These are phyloP conservation scores for Discoglossus pictus DNA, from an alignment of 2,797 vertebrate species.

Conservation along the genomic window DNA sequence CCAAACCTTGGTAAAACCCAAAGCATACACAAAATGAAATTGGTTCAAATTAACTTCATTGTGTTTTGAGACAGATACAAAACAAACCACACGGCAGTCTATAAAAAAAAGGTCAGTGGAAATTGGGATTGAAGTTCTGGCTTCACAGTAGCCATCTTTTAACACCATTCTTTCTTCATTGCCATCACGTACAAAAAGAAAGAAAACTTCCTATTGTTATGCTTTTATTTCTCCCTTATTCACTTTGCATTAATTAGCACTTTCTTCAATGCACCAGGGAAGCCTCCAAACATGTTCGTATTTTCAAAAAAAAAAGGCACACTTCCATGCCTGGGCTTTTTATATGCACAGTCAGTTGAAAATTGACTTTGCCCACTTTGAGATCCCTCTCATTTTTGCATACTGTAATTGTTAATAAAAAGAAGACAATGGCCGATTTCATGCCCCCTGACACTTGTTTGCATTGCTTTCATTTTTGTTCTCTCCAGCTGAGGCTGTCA, in stretches of 20 bases:
- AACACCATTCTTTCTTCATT: slow-evolving; percentile 72
- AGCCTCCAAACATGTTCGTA: slow-evolving; percentile 70
- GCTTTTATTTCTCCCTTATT: slow-evolving; percentile 74
- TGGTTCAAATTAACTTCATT: slow-evolving; percentile 72
- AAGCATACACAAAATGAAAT: slow-evolving; percentile 73
- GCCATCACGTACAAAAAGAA: slow-evolving; percentile 69
- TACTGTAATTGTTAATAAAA: slow-evolving; percentile 78
- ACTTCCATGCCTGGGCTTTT: slow-evolving; percentile 76
- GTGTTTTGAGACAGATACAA: slow-evolving; percentile 68
- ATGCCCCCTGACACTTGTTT: slow-evolving; percentile 72
- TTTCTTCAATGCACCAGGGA: slow-evolving; percentile 70
- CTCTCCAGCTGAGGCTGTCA: slow-evolving; percentile 75
- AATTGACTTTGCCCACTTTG: slow-evolving; percentile 67
- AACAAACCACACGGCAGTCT: slow-evolving; percentile 71
- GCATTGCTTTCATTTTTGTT: slow-evolving; percentile 76
- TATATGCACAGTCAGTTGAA: slow-evolving; percentile 74
- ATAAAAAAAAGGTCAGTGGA: slow-evolving; percentile 65
- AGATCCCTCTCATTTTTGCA: slow-evolving; percentile 73
- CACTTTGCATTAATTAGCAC: slow-evolving; percentile 83
- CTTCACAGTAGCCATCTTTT: slow-evolving; percentile 75
- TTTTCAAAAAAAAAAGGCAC: slow-evolving; percentile 73
- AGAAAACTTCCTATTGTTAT: slow-evolving; percentile 70
- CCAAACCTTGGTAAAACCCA: slow-evolving; percentile 66
- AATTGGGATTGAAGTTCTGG: slow-evolving; percentile 68
- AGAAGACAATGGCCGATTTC: slow-evolving; percentile 71